These are phyloP conservation scores for Ecliptopera silaceata DNA, from an alignment of 2,888 invertebrate genomes.

Conservation along the genomic window DNA sequence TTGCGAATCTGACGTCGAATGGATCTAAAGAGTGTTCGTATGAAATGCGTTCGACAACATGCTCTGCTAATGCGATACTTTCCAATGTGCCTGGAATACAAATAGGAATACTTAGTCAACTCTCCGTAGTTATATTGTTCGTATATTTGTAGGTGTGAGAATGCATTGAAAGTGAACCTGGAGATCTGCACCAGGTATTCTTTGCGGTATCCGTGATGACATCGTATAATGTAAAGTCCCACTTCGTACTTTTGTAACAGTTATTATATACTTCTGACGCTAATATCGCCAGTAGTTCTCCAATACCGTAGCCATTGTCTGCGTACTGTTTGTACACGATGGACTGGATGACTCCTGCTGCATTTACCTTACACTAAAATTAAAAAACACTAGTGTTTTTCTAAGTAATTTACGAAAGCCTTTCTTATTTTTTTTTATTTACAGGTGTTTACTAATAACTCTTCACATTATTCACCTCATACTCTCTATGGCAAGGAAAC, in stretches of 20 bases:
- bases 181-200: slow-evolving; percentile 53
- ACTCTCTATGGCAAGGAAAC: slow-evolving; percentile 71
- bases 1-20: slow-evolving; percentile 76
- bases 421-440: no score
- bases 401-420: no score
- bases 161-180: slow-evolving; percentile 41
- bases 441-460: no score
- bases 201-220: slow-evolving; percentile 50
- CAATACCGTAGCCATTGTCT: slow-evolving; percentile 67
- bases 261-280: slow-evolving; percentile 43
- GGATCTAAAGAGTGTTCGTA: slow-evolving; percentile 79
- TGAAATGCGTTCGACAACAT: slow-evolving; percentile 85
- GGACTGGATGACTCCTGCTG: slow-evolving; percentile 72
- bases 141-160: no score
- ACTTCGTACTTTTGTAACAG: slow-evolving; percentile 48
- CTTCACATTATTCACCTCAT: slow-evolving; percentile 60
- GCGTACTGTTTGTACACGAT: slow-evolving; percentile 68
- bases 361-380: slow-evolving; percentile 44
- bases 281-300: slow-evolving; percentile 40
- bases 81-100: slow-evolving; percentile 71
- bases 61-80: slow-evolving; percentile 79
- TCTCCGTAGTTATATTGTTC: no score
- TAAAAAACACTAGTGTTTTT: no score
- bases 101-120: background rate
- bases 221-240: slow-evolving; percentile 46